Percentiles rank a stretch among this genome's conserved stretches.
Evolutionary conservation across 2,888 invertebrate species (phyloP).

Genomic region (Ischnura elegans): DNA sequence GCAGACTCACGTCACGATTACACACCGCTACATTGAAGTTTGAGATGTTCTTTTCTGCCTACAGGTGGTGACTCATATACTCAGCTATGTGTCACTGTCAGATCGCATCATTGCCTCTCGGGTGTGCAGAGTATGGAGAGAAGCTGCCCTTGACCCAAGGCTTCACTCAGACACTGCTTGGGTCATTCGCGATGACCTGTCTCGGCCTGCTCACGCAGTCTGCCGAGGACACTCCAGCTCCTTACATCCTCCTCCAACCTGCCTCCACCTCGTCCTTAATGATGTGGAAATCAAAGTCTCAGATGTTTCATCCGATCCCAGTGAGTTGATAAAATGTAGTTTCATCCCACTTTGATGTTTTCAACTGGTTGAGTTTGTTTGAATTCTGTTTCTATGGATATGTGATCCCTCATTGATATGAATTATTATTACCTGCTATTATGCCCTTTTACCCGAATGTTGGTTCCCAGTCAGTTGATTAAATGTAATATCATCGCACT

Average conservation of each 20-base stretch:
- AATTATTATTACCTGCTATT: too few relatives aligned
- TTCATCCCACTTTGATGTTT: background rate
- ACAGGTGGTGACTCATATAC: constrained; percentile 84
- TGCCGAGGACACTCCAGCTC: constrained; percentile 42
- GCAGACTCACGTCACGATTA: too few relatives aligned
- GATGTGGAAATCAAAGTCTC: constrained; percentile 59
- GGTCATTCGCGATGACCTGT: constrained; percentile 74
- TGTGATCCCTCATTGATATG: too few relatives aligned
- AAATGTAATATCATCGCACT: too few relatives aligned
- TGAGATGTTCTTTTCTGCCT: constrained; percentile 72
- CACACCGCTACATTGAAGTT: too few relatives aligned
- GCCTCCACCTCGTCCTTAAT: constrained; percentile 56
- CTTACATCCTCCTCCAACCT: constrained; percentile 29
- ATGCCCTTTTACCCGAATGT: too few relatives aligned
- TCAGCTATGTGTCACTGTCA: constrained; percentile 82
- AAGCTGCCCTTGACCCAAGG: constrained; percentile 83
- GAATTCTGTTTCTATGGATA: too few relatives aligned
- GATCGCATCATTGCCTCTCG: constrained; percentile 84
- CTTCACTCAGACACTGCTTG: constrained; percentile 81
- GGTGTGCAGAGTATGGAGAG: constrained; percentile 84
- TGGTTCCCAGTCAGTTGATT: too few relatives aligned
- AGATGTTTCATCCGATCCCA: constrained; percentile 37
- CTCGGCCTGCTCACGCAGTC: constrained; percentile 63
- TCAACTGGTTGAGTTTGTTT: too few relatives aligned
- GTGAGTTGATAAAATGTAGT: background rate